A percentile compares a stretch with the other conserved stretches of the same genome.
phyloP scores from a whole-genome alignment of 1,140 invertebrate genomes.

The Drosophila equinoxialis region DNA sequence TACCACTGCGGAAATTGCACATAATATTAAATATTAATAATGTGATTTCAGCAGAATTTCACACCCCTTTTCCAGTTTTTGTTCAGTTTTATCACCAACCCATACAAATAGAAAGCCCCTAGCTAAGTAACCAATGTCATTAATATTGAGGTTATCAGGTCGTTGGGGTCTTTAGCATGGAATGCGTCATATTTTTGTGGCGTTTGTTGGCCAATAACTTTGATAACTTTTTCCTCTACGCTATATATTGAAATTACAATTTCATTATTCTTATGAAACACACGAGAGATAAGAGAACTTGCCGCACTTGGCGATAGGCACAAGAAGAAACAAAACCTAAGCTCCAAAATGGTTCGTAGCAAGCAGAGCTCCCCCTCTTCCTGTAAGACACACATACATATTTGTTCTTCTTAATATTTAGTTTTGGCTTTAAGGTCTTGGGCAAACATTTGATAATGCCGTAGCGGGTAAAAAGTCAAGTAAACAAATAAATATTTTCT shows the following conservation, averaged over 20 bases:
- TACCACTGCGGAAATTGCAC: neutral
- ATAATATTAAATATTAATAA: neutral
- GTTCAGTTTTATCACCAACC: neutral
- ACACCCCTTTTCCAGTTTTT: slow-evolving; percentile 1
- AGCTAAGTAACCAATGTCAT: slow-evolving; percentile 20
- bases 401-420: slow-evolving; percentile 40
- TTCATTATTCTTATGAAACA: neutral
- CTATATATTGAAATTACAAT: slow-evolving; percentile 1
- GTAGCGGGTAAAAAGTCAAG: slow-evolving; percentile 55
- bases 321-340: neutral
- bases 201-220: slow-evolving; percentile 7
- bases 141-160: slow-evolving; percentile 64
- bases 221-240: slow-evolving; percentile 1
- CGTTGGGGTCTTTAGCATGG: slow-evolving; percentile 30
- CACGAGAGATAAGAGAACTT: neutral
- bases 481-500: slow-evolving; percentile 70
- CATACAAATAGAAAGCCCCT: slow-evolving; percentile 13
- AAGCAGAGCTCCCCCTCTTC: slow-evolving; percentile 23
- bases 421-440: slow-evolving; percentile 59
- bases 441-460: slow-evolving; percentile 73
- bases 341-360: neutral
- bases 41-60: neutral
- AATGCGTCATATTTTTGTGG: slow-evolving; percentile 40
- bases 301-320: neutral
- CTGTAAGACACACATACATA: neutral